phyloP scores from a whole-genome alignment of 2,888 invertebrate species.

The Prosapia bicincta region DNA sequence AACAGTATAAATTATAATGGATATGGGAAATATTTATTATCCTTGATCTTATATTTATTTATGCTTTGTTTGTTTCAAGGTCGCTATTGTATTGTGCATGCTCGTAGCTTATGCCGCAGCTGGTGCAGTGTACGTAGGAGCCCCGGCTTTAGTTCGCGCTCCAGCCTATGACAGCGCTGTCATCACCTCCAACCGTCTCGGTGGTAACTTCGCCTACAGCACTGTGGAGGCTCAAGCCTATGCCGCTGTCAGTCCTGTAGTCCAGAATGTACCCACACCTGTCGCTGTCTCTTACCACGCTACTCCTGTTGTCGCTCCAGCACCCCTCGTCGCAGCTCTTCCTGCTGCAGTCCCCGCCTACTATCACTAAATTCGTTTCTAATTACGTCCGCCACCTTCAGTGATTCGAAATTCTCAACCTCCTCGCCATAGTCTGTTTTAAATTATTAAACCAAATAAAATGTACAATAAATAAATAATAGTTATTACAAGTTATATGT shows the following conservation, averaged over 20 bases:
- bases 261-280: constrained; percentile 44
- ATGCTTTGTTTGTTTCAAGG: not conserved
- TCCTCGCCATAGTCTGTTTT: constrained; percentile 5
- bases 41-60: not conserved
- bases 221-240: constrained; percentile 53
- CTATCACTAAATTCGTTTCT: not conserved
- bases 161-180: constrained; percentile 52
- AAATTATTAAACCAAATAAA: constrained; percentile 22
- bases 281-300: constrained; percentile 46
- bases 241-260: constrained; percentile 47
- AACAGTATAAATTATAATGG: too few relatives aligned
- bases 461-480: not conserved
- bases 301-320: constrained; percentile 35
- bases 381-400: not conserved
- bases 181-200: constrained; percentile 51
- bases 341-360: not conserved
- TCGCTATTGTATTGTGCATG: constrained; percentile 28
- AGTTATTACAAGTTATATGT: too few relatives aligned
- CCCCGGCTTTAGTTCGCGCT: constrained; percentile 45
- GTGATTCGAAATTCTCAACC: not conserved
- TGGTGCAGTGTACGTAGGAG: constrained; percentile 36
- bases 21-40: too few relatives aligned
- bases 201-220: constrained; percentile 55
- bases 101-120: constrained; percentile 32
- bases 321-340: constrained; percentile 22